These are phyloP conservation scores for Corydoras sp. DNA, from an alignment of 2,113 vertebrate species.

Conservation along the genomic window DNA sequence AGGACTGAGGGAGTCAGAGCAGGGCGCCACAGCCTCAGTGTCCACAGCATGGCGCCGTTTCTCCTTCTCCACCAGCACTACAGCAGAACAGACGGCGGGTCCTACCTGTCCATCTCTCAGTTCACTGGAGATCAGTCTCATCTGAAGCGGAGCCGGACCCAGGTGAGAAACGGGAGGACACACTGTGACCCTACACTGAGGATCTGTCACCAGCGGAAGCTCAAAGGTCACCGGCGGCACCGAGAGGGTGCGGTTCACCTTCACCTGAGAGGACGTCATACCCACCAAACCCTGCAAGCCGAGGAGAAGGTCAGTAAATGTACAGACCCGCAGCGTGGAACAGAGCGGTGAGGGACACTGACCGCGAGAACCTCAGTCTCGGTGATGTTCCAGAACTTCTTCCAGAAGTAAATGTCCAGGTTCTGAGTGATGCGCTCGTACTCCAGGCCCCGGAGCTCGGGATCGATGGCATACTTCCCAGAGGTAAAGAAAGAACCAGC, in stretches of 20 bases:
- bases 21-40: too few relatives aligned
- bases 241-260: slow-evolving; percentile 74
- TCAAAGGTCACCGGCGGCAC: slow-evolving; percentile 75
- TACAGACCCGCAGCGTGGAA: too few relatives aligned
- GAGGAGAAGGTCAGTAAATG: too few relatives aligned
- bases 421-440: slow-evolving; percentile 86
- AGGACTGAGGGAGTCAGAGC: too few relatives aligned
- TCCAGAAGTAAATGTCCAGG: slow-evolving; percentile 87
- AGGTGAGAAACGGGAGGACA: slow-evolving; percentile 75
- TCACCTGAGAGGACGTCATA: slow-evolving; percentile 77
- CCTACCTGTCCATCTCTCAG: slow-evolving; percentile 83
- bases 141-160: slow-evolving; percentile 68
- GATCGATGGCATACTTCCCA: slow-evolving; percentile 84
- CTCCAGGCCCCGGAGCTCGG: slow-evolving; percentile 78
- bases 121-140: slow-evolving; percentile 83
- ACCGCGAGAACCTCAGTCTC: slow-evolving; percentile 84
- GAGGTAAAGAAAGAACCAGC: slow-evolving; percentile 84
- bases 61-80: not conserved
- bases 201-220: slow-evolving; percentile 71
- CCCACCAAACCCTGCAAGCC: slow-evolving; percentile 72
- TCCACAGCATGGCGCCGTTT: too few relatives aligned
- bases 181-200: slow-evolving; percentile 67
- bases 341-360: slow-evolving; percentile 21
- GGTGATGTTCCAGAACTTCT: slow-evolving; percentile 85
- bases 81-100: not conserved